Percentiles rank a stretch among this genome's conserved stretches.
Conservation (phyloP, 2,797 vertebrate genomes). For the Sylvilagus floridanus region DNA sequence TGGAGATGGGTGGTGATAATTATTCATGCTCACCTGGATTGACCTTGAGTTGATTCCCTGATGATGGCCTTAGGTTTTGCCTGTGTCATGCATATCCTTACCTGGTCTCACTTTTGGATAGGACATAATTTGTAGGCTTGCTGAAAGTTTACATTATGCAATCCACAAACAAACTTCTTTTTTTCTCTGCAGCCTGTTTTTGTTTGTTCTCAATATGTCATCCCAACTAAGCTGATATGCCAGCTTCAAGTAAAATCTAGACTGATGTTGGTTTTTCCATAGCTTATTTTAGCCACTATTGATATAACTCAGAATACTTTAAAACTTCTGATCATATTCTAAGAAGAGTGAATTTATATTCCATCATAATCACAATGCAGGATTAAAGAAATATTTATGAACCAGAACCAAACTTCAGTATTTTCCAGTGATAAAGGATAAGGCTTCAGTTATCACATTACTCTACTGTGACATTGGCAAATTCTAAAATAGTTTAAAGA, state of each 20-base stretch:
- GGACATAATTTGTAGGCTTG: not conserved
- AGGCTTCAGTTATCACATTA: constrained; percentile 48
- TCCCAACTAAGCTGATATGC: not conserved
- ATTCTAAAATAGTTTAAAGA: constrained; percentile 64
- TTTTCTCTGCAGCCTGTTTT: not conserved
- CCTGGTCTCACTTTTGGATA: not conserved
- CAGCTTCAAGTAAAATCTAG: not conserved
- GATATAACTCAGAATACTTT: constrained; percentile 35
- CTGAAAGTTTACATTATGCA: constrained; percentile 20
- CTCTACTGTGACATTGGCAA: constrained; percentile 39
- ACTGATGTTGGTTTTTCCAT: not conserved
- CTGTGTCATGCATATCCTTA: not conserved
- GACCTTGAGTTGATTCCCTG: constrained; percentile 12
- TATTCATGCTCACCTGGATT: not conserved
- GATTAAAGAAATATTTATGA: constrained; percentile 62
- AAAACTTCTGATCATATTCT: constrained; percentile 32
- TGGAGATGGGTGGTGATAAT: constrained; percentile 20
- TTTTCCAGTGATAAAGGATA: constrained; percentile 53
- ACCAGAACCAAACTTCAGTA: constrained; percentile 13
- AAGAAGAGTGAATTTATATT: constrained; percentile 25
- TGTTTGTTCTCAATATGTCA: not conserved
- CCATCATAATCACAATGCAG: constrained; percentile 44
- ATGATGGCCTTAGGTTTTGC: not conserved
- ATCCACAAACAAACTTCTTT: not conserved
- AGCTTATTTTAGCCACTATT: constrained; percentile 30